Conservation (phyloP, 2,797 vertebrate species). For the Coregonus ussuriensis region DNA sequence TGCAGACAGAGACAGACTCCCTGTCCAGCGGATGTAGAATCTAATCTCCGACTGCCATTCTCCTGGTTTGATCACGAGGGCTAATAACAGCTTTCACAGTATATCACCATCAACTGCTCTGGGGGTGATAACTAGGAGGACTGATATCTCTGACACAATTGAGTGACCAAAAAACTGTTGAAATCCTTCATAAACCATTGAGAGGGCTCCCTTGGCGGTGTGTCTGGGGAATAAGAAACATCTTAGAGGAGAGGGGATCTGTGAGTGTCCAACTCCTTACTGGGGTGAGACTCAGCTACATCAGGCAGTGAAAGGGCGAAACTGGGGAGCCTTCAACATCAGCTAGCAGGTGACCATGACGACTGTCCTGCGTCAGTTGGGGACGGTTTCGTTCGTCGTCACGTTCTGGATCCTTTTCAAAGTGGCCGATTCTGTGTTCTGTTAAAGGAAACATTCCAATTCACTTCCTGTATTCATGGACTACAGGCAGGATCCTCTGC, state of each 20-base stretch:
- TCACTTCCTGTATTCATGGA: not conserved
- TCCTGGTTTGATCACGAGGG: conserved; percentile 43
- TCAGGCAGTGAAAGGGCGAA: conserved; percentile 34
- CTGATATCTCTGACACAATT: conserved; percentile 20
- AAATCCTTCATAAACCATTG: conserved; percentile 73
- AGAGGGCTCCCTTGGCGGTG: conserved; percentile 5
- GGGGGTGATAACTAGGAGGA: conserved; percentile 8
- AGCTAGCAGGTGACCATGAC: not conserved
- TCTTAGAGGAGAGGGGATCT: not conserved
- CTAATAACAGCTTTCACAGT: conserved; percentile 56
- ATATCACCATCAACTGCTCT: conserved; percentile 8
- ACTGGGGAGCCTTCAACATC: conserved; percentile 2
- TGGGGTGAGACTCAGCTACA: conserved; percentile 11
- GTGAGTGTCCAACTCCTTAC: conserved; percentile 11
- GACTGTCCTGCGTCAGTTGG: not conserved
- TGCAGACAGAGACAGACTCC: conserved; percentile 38
- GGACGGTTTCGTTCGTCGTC: not conserved
- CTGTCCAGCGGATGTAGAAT: conserved; percentile 34
- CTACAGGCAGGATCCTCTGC: not conserved
- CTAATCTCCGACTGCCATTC: conserved; percentile 42
- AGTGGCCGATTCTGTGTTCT: too few relatives aligned
- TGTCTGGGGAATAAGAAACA: conserved; percentile 4
- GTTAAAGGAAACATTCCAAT: not conserved
- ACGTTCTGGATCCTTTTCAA: too few relatives aligned
- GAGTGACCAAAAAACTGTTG: not conserved